These are phyloP conservation scores for Amniataba percoides DNA, from an alignment of 2,797 vertebrate species.

Conservation along the genomic window DNA sequence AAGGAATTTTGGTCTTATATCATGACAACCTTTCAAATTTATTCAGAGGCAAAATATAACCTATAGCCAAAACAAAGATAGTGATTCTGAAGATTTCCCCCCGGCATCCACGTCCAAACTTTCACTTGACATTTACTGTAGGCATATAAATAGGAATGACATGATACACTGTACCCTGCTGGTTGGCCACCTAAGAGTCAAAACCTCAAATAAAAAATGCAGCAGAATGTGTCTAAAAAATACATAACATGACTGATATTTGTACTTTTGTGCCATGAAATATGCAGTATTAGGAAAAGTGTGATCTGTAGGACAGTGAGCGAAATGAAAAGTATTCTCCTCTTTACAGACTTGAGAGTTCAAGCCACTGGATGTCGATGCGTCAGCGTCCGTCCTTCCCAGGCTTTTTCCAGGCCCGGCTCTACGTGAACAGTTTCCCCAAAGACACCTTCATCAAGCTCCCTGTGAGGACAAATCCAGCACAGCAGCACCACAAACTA, in stretches of 20 bases:
- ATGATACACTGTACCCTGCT: constrained; percentile 13
- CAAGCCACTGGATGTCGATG: constrained; percentile 78
- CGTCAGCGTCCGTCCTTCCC: constrained; percentile 83
- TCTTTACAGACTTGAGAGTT: constrained; percentile 78
- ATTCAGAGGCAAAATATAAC: constrained; percentile 33
- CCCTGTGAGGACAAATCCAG: constrained; percentile 77
- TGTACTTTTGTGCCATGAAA: constrained; percentile 5
- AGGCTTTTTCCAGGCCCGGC: constrained; percentile 87
- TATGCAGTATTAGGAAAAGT: not conserved
- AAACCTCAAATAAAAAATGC: not conserved
- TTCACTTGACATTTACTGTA: constrained; percentile 50
- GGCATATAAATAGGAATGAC: constrained; percentile 19
- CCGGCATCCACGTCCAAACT: constrained; percentile 15
- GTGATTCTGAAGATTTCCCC: constrained; percentile 31
- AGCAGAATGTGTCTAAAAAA: not conserved
- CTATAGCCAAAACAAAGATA: constrained; percentile 26
- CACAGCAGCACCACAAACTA: not conserved
- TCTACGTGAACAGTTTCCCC: constrained; percentile 83
- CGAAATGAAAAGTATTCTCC: not conserved
- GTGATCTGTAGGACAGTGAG: not conserved
- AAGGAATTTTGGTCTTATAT: constrained; percentile 30
- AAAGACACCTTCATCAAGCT: constrained; percentile 92
- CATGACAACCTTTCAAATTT: constrained; percentile 49
- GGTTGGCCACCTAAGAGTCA: constrained; percentile 9
- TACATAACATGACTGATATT: not conserved